Percentiles rank a stretch among this genome's conserved stretches.
Conservation (phyloP, 1,140 invertebrate species). For the Eulimnadia texana region DNA sequence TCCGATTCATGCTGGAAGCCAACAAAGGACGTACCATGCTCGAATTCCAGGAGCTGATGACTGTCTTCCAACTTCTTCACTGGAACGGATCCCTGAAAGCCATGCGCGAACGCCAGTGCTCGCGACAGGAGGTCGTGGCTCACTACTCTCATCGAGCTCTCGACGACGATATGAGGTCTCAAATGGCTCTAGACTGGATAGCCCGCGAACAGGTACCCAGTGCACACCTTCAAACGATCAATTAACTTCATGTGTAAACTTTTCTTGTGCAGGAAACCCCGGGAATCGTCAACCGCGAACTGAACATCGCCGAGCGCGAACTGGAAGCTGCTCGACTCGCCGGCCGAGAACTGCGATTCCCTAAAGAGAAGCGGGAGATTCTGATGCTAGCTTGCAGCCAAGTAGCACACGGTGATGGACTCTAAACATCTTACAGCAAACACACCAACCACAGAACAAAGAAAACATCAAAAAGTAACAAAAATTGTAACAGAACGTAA, state of each 20-base stretch:
- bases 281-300: slow-evolving; percentile 61
- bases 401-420: slow-evolving; percentile 27
- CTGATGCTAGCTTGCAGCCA: slow-evolving; percentile 72
- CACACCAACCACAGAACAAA: no score
- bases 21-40: slow-evolving; percentile 88
- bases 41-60: slow-evolving; percentile 93
- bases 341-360: slow-evolving; percentile 77
- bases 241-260: not conserved
- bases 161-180: slow-evolving; percentile 90
- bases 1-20: slow-evolving; percentile 86
- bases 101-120: slow-evolving; percentile 81
- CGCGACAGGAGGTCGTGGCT: slow-evolving; percentile 74
- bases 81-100: slow-evolving; percentile 87
- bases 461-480: no score
- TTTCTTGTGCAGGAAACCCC: slow-evolving; percentile 50
- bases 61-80: slow-evolving; percentile 84
- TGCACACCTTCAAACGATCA: not conserved
- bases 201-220: slow-evolving; percentile 34
- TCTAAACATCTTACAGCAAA: slow-evolving; percentile 1
- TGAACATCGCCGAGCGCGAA: slow-evolving; percentile 69
- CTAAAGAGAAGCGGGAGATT: slow-evolving; percentile 91
- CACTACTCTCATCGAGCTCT: slow-evolving; percentile 75
- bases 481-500: no score
- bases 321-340: slow-evolving; percentile 76
- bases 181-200: slow-evolving; percentile 94